These are phyloP conservation scores for Achatina immaculata DNA, from an alignment of 1,140 invertebrate genomes.

Conservation along the genomic window DNA sequence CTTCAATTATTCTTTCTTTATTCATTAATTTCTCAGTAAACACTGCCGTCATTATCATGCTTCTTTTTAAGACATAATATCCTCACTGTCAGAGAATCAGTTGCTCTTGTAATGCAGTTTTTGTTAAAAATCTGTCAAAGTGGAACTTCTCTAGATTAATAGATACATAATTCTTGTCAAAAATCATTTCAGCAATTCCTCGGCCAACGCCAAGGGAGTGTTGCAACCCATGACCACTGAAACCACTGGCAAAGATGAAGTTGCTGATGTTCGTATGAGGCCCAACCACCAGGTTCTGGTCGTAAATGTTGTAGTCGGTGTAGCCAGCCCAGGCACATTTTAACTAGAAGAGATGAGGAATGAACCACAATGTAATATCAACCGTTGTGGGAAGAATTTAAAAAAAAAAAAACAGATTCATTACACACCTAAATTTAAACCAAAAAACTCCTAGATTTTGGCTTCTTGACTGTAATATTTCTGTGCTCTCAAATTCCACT, in stretches of 20 bases:
- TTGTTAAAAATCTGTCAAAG: slow-evolving; percentile 84
- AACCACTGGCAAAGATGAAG: slow-evolving; percentile 89
- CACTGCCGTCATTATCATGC: too few species aligned
- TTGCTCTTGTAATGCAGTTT: neutral
- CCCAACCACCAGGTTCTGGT: slow-evolving; percentile 93
- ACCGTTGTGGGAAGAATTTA: too few species aligned
- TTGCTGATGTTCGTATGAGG: slow-evolving; percentile 88
- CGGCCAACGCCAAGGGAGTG: slow-evolving; percentile 84
- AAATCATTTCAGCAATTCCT: slow-evolving; percentile 85
- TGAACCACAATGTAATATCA: too few species aligned
- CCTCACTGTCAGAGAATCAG: neutral
- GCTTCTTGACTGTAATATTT: neutral
- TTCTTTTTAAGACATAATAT: too few species aligned
- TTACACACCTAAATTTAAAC: too few species aligned
- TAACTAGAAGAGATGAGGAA: slow-evolving; percentile 75
- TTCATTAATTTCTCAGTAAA: too few species aligned
- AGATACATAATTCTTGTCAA: slow-evolving; percentile 80
- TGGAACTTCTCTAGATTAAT: slow-evolving; percentile 84
- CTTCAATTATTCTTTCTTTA: too few species aligned
- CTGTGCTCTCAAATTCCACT: too few species aligned
- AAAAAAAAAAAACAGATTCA: too few species aligned
- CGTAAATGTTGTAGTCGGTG: slow-evolving; percentile 93
- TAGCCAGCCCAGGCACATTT: slow-evolving; percentile 86
- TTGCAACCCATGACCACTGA: slow-evolving; percentile 86
- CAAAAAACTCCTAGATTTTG: neutral